Base-by-base conservation (phyloP, 1,140 invertebrate genomes). In the Chionoecetes opilio region DNA sequence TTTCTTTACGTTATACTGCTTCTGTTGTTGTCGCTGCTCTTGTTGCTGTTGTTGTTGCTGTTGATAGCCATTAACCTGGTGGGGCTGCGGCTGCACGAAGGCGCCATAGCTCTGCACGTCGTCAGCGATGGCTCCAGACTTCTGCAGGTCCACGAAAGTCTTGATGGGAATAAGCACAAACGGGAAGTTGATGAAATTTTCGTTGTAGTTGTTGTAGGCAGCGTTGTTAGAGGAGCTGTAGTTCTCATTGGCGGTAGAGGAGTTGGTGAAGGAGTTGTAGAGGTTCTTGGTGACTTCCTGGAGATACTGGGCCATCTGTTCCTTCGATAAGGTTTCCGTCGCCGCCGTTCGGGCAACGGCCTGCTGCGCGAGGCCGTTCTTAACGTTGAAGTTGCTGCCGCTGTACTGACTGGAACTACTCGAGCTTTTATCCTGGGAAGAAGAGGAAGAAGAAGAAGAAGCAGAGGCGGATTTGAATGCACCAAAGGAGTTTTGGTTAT, bases 131-230 rank as follows among this genome's bases (percentile, higher is more conserved):
- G 94, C 94, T 32, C 94, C 94, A 29, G 90, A 87, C 46, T 95
- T 75, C 46, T 95, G 82, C 32, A 95, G 90, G 46, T 95, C 94
- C 46, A 92, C 32, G 90, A 95, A 95, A 6, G 94, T 95, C 26
- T 91, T 86, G 94, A 95, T 95, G 91, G 94, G 94, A 53, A 95
- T 92, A 2, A 95, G 46, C 17, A 95, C 94, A 85, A 95, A 95
- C 5, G 94, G 94, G 84, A 95, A 95, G 53, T 95, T 95, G 84
- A 95, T 85, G 82, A 92, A 92, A 46, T 63, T 82, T n/a, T 31
- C 29, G 41, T 41, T 82, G 82, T 63, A 87, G 88, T 32, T 75
- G 63, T 31, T 26, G 41, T 41, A 38, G 82, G 38, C 32, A 0
- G 26, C 31, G 26, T 75, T 38, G 41, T n/a, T 34, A 8, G n/a